Percentiles rank a stretch among this genome's conserved stretches.
phyloP scores from a whole-genome alignment of 1,140 invertebrate genomes.

The Gonioctena quinquepunctata region DNA sequence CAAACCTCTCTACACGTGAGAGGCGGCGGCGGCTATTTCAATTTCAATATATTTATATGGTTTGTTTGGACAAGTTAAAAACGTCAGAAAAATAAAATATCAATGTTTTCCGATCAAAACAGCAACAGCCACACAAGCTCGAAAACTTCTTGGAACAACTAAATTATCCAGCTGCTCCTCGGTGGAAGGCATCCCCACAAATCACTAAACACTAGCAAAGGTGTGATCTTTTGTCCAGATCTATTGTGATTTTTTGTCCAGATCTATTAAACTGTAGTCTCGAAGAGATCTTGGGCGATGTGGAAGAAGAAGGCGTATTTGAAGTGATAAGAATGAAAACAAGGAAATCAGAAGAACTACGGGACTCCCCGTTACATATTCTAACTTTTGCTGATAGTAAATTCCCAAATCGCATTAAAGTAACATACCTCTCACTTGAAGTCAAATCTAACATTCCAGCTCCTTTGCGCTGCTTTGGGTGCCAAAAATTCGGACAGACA shows the following conservation, averaged over 20 bases:
- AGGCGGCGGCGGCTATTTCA: too few species aligned
- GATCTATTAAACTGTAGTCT: background rate
- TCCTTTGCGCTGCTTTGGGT: conserved; percentile 16
- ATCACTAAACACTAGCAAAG: background rate
- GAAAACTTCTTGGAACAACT: background rate
- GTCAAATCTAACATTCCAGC: conserved; percentile 2
- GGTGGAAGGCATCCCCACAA: background rate
- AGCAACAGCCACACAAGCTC: background rate
- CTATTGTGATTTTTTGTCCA: too few species aligned
- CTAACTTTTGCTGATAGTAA: background rate
- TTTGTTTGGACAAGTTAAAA: background rate
- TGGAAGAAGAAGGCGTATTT: background rate
- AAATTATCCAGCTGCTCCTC: background rate
- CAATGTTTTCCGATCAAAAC: background rate
- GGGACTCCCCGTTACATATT: background rate
- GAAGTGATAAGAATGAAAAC: background rate
- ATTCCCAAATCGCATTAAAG: background rate
- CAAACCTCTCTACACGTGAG: too few species aligned
- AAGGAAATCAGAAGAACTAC: background rate
- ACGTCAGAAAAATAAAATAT: background rate
- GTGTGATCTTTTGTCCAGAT: background rate
- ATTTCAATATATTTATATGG: background rate
- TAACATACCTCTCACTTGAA: background rate
- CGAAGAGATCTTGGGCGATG: background rate
- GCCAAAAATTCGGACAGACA: conserved; percentile 25